Evolutionary conservation across 2,797 vertebrate species (phyloP).

Genomic region (Graptemys geographica): DNA sequence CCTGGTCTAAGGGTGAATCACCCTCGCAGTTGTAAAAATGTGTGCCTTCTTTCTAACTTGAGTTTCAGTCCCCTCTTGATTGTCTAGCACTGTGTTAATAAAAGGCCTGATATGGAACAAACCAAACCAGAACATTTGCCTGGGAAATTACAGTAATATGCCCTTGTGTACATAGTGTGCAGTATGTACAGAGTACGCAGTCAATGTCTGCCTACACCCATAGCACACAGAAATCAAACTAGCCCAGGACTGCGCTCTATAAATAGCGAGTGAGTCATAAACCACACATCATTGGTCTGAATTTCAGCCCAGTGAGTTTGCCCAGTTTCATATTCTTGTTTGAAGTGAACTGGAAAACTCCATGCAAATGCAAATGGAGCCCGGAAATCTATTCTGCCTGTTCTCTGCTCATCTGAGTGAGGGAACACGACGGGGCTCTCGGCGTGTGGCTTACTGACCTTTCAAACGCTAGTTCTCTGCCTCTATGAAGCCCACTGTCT

Average conservation of each 20-base stretch:
- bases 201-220: neutral
- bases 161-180: neutral
- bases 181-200: rapidly evolving
- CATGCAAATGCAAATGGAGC: neutral
- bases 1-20: neutral
- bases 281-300: neutral
- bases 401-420: too few relatives aligned
- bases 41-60: neutral
- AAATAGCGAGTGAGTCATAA: neutral
- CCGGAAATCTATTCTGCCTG: neutral
- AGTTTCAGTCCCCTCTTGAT: neutral
- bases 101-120: neutral
- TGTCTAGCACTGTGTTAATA: neutral
- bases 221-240: neutral
- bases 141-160: neutral
- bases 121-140: neutral
- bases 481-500: neutral
- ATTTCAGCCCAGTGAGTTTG: neutral
- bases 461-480: neutral
- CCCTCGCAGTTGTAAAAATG: neutral
- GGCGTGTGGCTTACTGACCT: neutral
- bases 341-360: neutral
- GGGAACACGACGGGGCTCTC: rapidly evolving
- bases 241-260: neutral
- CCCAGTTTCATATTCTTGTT: neutral